Evolutionary conservation across 2,113 vertebrate genomes (phyloP).

Genomic region (Cepphus grylle): DNA sequence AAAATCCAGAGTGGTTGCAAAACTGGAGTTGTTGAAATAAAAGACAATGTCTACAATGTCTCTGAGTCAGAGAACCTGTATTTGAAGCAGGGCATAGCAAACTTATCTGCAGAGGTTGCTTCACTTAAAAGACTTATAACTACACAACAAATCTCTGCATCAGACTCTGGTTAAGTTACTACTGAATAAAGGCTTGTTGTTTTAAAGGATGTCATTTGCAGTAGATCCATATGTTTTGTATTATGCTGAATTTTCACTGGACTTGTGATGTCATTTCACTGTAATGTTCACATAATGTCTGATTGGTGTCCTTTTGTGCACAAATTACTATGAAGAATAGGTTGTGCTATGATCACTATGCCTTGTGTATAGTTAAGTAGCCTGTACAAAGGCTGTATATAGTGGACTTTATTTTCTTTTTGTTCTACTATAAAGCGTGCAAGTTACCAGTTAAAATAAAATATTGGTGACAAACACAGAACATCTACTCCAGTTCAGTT

Average conservation of each 20-base stretch:
- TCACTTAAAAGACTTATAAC: conserved; percentile 85
- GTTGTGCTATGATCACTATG: conserved; percentile 76
- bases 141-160: conserved; percentile 80
- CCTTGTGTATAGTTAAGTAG: conserved; percentile 80
- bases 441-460: conserved; percentile 91
- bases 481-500: conserved; percentile 50
- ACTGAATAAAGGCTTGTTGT: conserved; percentile 70
- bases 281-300: conserved; percentile 80
- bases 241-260: conserved; percentile 81
- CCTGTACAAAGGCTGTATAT: conserved; percentile 78
- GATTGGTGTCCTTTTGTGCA: conserved; percentile 78
- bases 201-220: conserved; percentile 71
- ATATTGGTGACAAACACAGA: conserved; percentile 77
- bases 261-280: conserved; percentile 88
- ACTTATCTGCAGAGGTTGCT: conserved; percentile 82
- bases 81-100: conserved; percentile 80
- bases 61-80: conserved; percentile 80
- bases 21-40: conserved; percentile 65
- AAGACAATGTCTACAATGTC: conserved; percentile 77
- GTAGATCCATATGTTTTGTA: conserved; percentile 80
- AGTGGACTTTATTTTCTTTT: conserved; percentile 75
- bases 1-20: conserved; percentile 73
- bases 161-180: conserved; percentile 81
- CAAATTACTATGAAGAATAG: conserved; percentile 77
- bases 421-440: conserved; percentile 79